These are phyloP conservation scores for Pandemis heparana DNA, from an alignment of 2,888 invertebrate genomes.

Conservation along the genomic window DNA sequence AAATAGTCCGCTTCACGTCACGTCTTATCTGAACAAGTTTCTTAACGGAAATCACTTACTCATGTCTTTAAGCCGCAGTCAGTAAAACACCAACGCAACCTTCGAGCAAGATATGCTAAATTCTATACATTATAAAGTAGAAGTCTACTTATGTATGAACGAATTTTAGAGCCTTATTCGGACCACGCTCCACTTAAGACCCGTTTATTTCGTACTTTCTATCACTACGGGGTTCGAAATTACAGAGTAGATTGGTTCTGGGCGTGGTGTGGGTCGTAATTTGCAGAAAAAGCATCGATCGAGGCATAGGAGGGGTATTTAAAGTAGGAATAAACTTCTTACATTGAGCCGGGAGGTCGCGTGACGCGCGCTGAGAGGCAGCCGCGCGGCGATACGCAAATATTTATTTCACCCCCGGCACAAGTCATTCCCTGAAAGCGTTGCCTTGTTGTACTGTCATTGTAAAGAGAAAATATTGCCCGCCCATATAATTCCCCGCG, in stretches of 20 bases:
- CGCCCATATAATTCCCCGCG: constrained; percentile 72
- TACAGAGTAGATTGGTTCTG: constrained; percentile 38
- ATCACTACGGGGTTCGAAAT: constrained; percentile 31
- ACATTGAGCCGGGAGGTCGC: constrained; percentile 63
- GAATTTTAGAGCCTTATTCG: constrained; percentile 1
- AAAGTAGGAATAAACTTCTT: constrained; percentile 72
- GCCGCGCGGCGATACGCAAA: constrained; percentile 73
- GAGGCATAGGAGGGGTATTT: constrained; percentile 61
- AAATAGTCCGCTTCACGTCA: constrained; percentile 72
- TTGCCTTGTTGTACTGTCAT: constrained; percentile 73
- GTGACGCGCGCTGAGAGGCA: constrained; percentile 65
- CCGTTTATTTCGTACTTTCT: constrained; percentile 28
- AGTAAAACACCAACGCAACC: neutral
- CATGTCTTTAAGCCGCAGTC: neutral
- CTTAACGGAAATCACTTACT: constrained; percentile 52
- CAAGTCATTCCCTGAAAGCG: constrained; percentile 81
- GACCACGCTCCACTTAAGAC: constrained; percentile 18
- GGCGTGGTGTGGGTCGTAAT: constrained; percentile 53
- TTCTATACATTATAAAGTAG: neutral
- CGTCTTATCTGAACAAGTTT: constrained; percentile 71
- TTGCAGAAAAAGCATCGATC: constrained; percentile 65
- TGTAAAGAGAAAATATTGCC: constrained; percentile 74
- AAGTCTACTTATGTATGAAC: neutral
- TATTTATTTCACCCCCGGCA: constrained; percentile 70
- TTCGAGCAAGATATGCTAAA: neutral